Percentiles rank a stretch among this genome's conserved stretches.
phyloP scores from a whole-genome alignment of 2,113 vertebrate species.

The Chlorocebus sabaeus region DNA sequence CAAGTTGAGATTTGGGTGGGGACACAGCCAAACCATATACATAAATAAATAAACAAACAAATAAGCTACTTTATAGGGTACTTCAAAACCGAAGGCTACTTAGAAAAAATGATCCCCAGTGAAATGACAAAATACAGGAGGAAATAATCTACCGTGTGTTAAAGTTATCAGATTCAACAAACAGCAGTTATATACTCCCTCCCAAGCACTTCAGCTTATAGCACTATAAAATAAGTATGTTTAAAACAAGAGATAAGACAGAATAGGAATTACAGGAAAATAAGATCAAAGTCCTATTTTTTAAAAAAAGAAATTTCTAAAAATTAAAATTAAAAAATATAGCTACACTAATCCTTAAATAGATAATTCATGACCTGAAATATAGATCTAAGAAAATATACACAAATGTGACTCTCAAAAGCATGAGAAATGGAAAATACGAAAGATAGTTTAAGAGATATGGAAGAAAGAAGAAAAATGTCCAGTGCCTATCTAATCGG shows the following conservation, averaged over 20 bases:
- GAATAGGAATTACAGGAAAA: not conserved
- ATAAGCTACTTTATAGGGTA: not conserved
- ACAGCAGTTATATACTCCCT: not conserved
- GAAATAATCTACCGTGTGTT: not conserved
- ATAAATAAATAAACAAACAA: not conserved
- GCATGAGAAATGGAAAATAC: too few relatives aligned
- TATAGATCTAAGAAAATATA: too few relatives aligned
- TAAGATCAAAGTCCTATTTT: not conserved
- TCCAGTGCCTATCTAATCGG: not conserved
- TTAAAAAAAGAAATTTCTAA: not conserved
- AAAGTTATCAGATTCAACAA: not conserved
- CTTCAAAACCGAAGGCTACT: not conserved
- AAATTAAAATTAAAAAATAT: too few relatives aligned
- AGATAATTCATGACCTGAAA: too few relatives aligned
- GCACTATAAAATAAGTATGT: not conserved
- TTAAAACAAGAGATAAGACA: conserved; percentile 10
- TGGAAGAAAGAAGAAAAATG: not conserved
- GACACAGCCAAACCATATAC: too few relatives aligned
- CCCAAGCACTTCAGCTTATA: not conserved
- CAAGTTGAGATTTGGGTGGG: too few relatives aligned
- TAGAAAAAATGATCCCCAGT: not conserved
- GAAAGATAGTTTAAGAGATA: not conserved
- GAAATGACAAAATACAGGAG: not conserved
- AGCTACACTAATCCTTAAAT: too few relatives aligned
- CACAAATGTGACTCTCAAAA: too few relatives aligned